phyloP scores from a whole-genome alignment of 2,113 vertebrate genomes.

The Chinchilla lanigera region DNA sequence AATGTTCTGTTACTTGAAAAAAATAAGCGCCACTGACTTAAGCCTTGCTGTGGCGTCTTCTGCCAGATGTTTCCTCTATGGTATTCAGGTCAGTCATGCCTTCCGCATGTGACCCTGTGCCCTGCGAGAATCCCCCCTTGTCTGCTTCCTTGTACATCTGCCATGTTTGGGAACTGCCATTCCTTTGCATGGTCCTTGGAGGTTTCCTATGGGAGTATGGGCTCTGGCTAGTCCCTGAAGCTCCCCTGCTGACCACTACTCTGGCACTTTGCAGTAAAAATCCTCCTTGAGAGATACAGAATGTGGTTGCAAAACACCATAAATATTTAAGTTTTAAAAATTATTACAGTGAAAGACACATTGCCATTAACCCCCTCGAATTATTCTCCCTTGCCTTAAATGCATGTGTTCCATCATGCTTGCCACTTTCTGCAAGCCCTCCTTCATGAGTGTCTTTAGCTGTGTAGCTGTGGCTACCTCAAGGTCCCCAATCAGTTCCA shows the following conservation, averaged over 20 bases:
- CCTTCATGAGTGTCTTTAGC: neutral
- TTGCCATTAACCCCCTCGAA: neutral
- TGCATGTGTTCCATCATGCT: neutral
- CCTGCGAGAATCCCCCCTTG: neutral
- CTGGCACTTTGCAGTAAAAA: neutral
- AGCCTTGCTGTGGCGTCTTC: neutral
- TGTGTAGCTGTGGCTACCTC: neutral
- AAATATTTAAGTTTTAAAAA: neutral
- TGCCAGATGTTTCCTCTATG: too few relatives aligned
- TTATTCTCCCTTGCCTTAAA: neutral
- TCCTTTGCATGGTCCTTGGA: neutral
- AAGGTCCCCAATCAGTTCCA: neutral
- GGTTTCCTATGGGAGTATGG: neutral
- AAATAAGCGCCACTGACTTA: neutral
- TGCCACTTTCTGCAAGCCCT: neutral
- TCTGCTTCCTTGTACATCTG: neutral
- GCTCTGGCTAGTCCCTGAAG: neutral
- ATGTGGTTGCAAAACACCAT: neutral
- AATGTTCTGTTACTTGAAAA: neutral
- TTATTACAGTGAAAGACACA: neutral
- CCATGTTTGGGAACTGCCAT: neutral
- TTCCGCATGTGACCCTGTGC: neutral
- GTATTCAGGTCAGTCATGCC: neutral
- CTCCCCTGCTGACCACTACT: neutral
- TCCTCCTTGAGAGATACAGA: neutral